Base-by-base conservation (phyloP, 2,797 vertebrate genomes). In the Loris lydekkerianus region DNA sequence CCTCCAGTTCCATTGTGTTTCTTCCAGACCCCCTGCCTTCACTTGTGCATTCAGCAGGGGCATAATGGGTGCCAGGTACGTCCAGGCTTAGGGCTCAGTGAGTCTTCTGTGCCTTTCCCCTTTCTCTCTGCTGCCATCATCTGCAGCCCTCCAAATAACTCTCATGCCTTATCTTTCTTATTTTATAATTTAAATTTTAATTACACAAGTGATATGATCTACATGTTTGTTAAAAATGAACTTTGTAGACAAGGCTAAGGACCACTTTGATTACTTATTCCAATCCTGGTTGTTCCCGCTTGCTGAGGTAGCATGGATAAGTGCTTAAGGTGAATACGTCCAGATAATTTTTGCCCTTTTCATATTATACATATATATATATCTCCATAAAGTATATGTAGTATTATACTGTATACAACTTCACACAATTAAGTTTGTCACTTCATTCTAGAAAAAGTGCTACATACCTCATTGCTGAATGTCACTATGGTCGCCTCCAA, bases 101-200 rank as follows among this genome's bases (percentile, higher is more conserved):
- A 1, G 0, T 0, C 1, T 27, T 81, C 43, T 15, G 27, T 58
- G 2, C 37, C 37, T 49, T 20, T 18, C 8, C 20, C 4, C 31
- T n/a, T 18, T 1, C 27, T 49, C 23, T 14, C 15, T 15, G 10
- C 18, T 61, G 60, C 10, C 8, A 5, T 20, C 7, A 29, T 2
- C 40, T 29, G 17, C 1, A 3, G 11, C n/a, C n/a, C 75, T 77
- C 49, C 31, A 70, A 15, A 34, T 23, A 4, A 3, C n/a, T 25
- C 20, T 17, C 1, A 5, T 4, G 49, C 23, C 25, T 72, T 49
- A 61, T 60, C 65, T 75, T 67, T 31, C 29, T 40, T 92, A 63
- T 34, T 69, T 63, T 34, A 49, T 75, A 67, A 95, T 76, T 95
- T 69, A 72, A 92, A 40, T 53, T 95, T 92, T 95, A 92, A 82